Evolutionary conservation across 2,888 invertebrate genomes (phyloP), one percentile per base, ranked within the genome.

Genomic region (Tricholauxania praeusta): DNA sequence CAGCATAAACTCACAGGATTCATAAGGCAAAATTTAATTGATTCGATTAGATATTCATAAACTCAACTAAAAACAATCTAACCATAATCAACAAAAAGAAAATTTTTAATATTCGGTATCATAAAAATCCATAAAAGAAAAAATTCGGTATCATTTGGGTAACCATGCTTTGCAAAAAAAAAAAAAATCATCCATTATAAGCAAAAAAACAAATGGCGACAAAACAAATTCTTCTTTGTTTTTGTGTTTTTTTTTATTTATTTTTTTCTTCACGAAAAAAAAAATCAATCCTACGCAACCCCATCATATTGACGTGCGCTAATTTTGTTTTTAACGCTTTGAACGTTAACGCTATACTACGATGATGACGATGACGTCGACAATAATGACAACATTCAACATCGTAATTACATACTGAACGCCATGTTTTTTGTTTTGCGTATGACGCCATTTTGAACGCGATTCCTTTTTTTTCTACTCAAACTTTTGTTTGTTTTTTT

Each of bases 281-380:
- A 47, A 72, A 73, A 71, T n/a, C n/a, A n/a, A 76, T 74, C 70
- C 72, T 75, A 74, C 71, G 72, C 72, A 72, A 76, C 75, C 77
- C 76, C 77, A 78, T 75, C 77, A 78, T 78, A 79, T 77, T 77
- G 77, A 78, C 82, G 82, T 79, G 82, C 80, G 81, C 79, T 79
- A 78, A 75, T 78, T 81, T 82, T 83, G 78, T 84, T 81, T 84
- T 83, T 62, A 78, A 76, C 78, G 78, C 79, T 76, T 78, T 78
- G 28, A 66, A 49, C 57, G 65, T 39, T 39, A 32, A 53, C 55
- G 49, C 57, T 17, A 59, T 65, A 17, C 28, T 32, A 67, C 60
- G 19, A 72, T 53, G 14, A 7, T 39, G 39, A 39, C 39, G 39
- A 1, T 39, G 39, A 39, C 39, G 39, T 39, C 39, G 39, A 39